Base-by-base conservation (phyloP, 2,113 vertebrate species). In the Blennius ocellaris region DNA sequence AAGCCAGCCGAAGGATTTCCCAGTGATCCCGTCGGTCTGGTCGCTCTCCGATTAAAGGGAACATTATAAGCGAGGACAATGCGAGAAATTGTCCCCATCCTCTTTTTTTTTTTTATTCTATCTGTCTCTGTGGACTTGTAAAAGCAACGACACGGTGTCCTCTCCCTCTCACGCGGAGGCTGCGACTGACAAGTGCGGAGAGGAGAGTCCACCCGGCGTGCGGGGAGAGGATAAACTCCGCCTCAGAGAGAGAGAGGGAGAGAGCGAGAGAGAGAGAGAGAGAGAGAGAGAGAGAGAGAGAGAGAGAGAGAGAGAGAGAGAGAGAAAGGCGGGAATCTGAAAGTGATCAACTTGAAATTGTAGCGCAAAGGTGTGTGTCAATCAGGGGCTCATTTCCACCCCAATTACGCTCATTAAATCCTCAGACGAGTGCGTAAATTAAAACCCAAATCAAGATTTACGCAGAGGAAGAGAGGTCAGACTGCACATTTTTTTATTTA, bases 161-260 rank as follows among this genome's bases (percentile, higher is more conserved):
- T 77, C 77, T 52, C 67, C 16, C 62, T 70, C 69, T 66, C 82
- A 66, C 73, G 40, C 1, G 63, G 77, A 68, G 58, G 76, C 73
- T 83, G 82, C 85, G 73, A 90, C 85, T 92, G 89, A 86, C 85
- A 87, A 91, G 86, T 85, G 83, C 81, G 68, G 69, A 61, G 85
- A 74, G 68, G 69, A 61, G 85, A 74, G 84, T 81, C 68, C 80
- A 83, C 79, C 67, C 73, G 75, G 71, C 64, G 83, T 83, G 69
- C 77, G 65, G 82, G 79, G 82, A 81, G 78, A 58, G 70, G 72
- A 78, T 73, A 88, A 86, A 88, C 91, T 88, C 90, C 90, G 86
- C 89, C 88, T 80, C 86, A 77, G n/a, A 66, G 68, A 43, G 76
- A 63, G 75, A 36, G 69, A 54, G 66, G 5, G 74, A 9, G 64